phyloP scores from a whole-genome alignment of 2,113 vertebrate species.

The pig (Sus scrofa) region T2T-Sscrofa CM000818.6:109308501-109309000 shows the following conservation, averaged over 20 bases:
- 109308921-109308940: background rate
- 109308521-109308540: conserved; percentile 36
- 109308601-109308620: conserved; percentile 6
- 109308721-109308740: background rate
- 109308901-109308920: background rate
- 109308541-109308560: conserved; percentile 23
- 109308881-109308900: background rate
- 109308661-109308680: background rate
- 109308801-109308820: background rate
- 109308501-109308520: too few species aligned
- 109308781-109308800: background rate
- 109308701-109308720: background rate
- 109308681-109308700: background rate
- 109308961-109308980: too few species aligned
- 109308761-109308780: background rate
- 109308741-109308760: background rate
- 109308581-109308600: background rate
- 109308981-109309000: background rate
- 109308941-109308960: background rate
- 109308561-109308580: background rate
- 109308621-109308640: background rate
- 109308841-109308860: background rate
- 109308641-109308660: background rate
- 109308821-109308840: background rate
- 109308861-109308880: background rate